These are phyloP conservation scores for Glossophaga mutica DNA, from an alignment of 2,797 vertebrate species.

Conservation along the genomic window DNA sequence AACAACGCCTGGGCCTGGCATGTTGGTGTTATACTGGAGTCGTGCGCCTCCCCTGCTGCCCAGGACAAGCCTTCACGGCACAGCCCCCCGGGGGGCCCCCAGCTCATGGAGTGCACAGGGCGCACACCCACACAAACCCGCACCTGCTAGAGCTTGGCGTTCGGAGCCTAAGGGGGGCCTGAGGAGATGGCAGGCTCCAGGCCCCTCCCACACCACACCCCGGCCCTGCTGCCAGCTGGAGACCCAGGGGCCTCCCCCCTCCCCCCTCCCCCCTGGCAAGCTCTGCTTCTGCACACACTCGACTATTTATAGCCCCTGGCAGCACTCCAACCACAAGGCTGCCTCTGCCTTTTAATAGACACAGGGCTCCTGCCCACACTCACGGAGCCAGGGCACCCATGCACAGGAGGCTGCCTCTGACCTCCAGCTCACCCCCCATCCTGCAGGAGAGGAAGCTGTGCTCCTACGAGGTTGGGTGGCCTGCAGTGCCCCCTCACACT, in stretches of 20 bases:
- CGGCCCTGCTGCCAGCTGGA: conserved; percentile 81
- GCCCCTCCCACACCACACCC: neutral
- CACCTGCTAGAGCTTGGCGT: neutral
- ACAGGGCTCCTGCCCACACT: conserved; percentile 69
- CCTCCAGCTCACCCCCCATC: neutral
- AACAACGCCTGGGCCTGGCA: neutral
- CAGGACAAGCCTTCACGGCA: neutral
- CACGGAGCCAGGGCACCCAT: neutral
- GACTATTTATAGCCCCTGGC: conserved; percentile 89
- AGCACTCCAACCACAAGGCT: conserved; percentile 83
- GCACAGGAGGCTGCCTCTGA: neutral
- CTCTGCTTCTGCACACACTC: conserved; percentile 83
- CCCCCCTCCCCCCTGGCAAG: conserved; percentile 79
- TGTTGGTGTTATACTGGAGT: neutral
- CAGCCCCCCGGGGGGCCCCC: neutral
- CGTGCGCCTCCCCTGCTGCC: neutral
- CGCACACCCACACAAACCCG: neutral
- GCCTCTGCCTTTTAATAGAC: conserved; percentile 63
- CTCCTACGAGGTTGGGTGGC: neutral
- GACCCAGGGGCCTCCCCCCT: conserved; percentile 83
- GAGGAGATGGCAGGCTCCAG: neutral
- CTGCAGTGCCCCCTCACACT: fast-evolving
- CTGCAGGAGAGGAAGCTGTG: neutral
- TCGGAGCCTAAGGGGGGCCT: neutral
- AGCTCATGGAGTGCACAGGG: no score